phyloP scores from a whole-genome alignment of 2,888 invertebrate genomes.

The Opisthograptis luteolata region DNA sequence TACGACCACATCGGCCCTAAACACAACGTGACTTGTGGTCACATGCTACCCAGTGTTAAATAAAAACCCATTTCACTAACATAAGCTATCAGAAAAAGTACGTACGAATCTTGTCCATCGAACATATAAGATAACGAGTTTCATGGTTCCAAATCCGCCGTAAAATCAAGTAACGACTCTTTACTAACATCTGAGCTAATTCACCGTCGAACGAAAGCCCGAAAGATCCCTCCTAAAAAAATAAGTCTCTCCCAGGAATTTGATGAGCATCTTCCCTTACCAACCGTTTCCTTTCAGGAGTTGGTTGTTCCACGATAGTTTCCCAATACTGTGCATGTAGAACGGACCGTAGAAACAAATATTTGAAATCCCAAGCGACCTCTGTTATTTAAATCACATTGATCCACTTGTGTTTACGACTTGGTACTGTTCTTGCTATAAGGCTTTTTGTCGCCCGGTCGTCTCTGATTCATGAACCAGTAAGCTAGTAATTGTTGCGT shows the following conservation, averaged over 20 bases:
- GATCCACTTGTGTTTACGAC: background rate
- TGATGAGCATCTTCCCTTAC: conserved; percentile 4
- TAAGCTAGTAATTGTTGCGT: too few relatives aligned
- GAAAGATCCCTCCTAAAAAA: conserved; percentile 8
- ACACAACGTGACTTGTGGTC: too few relatives aligned
- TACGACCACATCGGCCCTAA: too few relatives aligned
- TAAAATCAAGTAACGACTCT: conserved; percentile 28
- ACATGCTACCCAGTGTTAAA: too few relatives aligned
- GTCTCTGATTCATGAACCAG: too few relatives aligned
- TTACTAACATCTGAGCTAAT: conserved; percentile 28
- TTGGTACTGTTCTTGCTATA: background rate
- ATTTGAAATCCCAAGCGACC: conserved; percentile 1
- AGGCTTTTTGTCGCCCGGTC: too few relatives aligned
- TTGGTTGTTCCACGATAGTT: conserved; percentile 14
- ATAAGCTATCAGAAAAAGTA: conserved; percentile 6
- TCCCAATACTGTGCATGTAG: background rate
- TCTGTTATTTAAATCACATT: conserved; percentile 1
- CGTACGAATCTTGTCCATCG: conserved; percentile 25
- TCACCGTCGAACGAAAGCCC: conserved; percentile 10
- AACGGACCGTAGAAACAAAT: conserved; percentile 7
- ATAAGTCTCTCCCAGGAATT: conserved; percentile 14
- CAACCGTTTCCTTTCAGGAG: conserved; percentile 9
- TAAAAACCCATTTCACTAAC: conserved; percentile 1
- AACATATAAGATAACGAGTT: conserved; percentile 29
- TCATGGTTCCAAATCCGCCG: conserved; percentile 29